These are phyloP conservation scores for Notothenia rossii DNA, from an alignment of 2,113 vertebrate species.

Conservation along the genomic window DNA sequence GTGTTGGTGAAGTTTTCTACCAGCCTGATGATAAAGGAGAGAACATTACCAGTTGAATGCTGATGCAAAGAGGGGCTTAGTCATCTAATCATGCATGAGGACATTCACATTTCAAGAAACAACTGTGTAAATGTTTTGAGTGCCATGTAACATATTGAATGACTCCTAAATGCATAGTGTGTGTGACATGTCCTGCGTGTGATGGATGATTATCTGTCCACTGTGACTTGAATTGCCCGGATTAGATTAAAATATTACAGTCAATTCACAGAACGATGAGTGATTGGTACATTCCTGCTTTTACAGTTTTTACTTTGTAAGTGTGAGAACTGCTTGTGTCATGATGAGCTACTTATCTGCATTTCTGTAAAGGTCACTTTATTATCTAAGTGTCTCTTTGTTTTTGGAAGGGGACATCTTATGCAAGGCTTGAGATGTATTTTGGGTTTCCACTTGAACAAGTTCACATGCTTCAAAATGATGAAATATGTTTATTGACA, in stretches of 20 bases:
- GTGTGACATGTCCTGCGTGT: not conserved
- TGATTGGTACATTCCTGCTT: constrained; percentile 6
- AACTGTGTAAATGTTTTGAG: not conserved
- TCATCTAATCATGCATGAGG: not conserved
- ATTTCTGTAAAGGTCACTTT: not conserved
- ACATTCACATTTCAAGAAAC: not conserved
- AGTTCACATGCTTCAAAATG: no score
- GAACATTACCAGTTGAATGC: not conserved
- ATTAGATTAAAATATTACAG: not conserved
- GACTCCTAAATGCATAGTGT: not conserved
- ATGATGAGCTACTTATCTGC: constrained; percentile 7
- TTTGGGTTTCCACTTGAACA: no score
- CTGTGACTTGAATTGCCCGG: not conserved
- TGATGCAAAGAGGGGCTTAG: not conserved
- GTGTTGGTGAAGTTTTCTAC: not conserved
- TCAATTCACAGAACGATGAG: not conserved
- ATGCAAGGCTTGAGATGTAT: no score
- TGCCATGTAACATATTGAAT: not conserved
- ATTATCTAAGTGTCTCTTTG: no score
- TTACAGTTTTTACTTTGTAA: not conserved
- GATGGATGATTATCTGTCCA: not conserved
- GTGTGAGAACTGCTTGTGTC: constrained; percentile 3
- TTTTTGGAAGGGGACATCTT: no score
- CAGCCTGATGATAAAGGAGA: not conserved
- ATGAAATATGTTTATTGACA: no score